These are phyloP conservation scores for Prosopocoilus inquinatus DNA, from an alignment of 2,888 invertebrate species.

Conservation along the genomic window DNA sequence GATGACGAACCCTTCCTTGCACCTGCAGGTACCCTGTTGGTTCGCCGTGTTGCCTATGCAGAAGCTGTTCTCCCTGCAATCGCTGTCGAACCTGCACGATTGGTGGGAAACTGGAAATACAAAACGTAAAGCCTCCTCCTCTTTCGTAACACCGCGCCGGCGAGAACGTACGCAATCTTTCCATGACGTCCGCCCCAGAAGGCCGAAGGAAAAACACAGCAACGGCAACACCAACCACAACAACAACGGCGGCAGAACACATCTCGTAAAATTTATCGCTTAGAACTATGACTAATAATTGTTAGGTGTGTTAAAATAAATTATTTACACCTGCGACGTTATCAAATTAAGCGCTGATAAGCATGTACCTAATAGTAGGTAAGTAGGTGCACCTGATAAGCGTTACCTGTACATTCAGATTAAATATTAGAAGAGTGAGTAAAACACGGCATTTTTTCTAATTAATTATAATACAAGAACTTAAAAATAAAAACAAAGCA, in stretches of 20 bases:
- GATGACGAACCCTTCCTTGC: slow-evolving; percentile 46
- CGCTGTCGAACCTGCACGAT: slow-evolving; percentile 36
- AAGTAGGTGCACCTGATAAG: too few species aligned
- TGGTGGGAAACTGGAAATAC: slow-evolving; percentile 26
- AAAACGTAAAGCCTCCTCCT: slow-evolving; percentile 1
- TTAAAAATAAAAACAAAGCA: not conserved
- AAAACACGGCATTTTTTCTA: too few species aligned
- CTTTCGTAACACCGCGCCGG: not conserved
- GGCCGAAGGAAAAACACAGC: not conserved
- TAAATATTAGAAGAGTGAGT: too few species aligned
- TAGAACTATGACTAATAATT: too few species aligned
- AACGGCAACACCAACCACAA: not conserved
- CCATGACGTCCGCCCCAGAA: not conserved
- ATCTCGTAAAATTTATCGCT: too few species aligned
- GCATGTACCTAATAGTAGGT: too few species aligned
- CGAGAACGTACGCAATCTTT: not conserved
- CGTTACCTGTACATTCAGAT: too few species aligned
- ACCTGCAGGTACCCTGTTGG: slow-evolving; percentile 45
- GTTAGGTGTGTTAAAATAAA: too few species aligned
- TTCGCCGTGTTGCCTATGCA: slow-evolving; percentile 41
- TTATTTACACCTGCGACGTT: not conserved
- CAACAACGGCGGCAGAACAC: not conserved
- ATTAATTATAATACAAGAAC: not conserved
- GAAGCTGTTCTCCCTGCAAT: slow-evolving; percentile 43
- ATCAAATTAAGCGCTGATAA: not conserved